Base-by-base conservation (phyloP, 2,888 invertebrate species). In the Stenichneumon culpator region DNA sequence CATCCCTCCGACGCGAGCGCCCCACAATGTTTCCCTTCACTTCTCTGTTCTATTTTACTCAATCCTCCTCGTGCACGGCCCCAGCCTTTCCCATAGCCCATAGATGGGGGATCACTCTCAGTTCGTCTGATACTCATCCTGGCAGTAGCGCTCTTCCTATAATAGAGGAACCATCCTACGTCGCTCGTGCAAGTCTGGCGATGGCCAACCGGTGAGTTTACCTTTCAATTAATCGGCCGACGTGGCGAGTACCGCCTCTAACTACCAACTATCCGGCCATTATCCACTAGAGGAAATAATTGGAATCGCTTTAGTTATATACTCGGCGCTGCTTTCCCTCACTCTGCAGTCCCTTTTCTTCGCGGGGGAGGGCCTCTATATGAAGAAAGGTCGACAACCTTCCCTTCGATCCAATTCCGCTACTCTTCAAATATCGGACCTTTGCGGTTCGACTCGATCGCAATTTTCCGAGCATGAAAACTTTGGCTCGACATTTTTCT, bases 211-310 rank as follows among this genome's bases (percentile, higher is more conserved):
- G 92, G 92, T 91, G 90, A 93, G 93, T 93, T 93, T 93, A 93
- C 93, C 92, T 93, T 93, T 92, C 93, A 93, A 92, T 93, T 93
- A 93, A 93, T 92, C 92, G 91, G 89, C 91, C 89, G 89, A 91
- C 90, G 90, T 90, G 86, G 87, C 28, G 74, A 85, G 87, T 78
- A 89, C 88, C 88, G 91, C 90, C 39, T 25, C 78, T 90, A 91
- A 92, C 92, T 91, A 90, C 92, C 91, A 92, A 92, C 91, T 91
- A 91, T 90, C 89, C 88, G 89, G 88, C 92, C 91, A 92, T 93
- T 92, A 93, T 93, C 92, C 90, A 91, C 90, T 91, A 90, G 92
- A 92, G 89, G 90, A 92, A 88, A 91, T 92, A 93, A 93, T 93
- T 93, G 92, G 90, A 91, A 92, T 92, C 89, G 90, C 89, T 89